A percentile compares a stretch with the other conserved stretches of the same genome.
Conservation (phyloP, 2,113 vertebrate genomes). For the Dicerorhinus sumatrensis region DNA sequence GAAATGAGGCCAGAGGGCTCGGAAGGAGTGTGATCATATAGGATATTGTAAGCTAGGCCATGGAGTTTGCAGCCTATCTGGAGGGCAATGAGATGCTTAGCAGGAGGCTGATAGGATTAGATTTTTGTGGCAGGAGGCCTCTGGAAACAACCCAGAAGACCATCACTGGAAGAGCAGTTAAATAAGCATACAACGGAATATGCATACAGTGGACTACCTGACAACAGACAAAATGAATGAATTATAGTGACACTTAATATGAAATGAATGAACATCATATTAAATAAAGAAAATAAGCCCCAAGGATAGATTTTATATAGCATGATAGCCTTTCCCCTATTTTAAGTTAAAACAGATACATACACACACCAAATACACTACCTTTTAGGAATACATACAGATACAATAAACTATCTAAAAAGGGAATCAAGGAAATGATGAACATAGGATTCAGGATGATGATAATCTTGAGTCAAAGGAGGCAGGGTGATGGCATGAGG, state of each 20-base stretch:
- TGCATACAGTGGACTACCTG: not conserved
- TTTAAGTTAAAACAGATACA: not conserved
- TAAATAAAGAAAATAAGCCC: not conserved
- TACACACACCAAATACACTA: rapidly evolving
- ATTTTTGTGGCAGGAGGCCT: not conserved
- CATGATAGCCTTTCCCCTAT: not conserved
- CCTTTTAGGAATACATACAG: not conserved
- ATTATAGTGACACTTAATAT: not conserved
- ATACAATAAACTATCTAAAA: not conserved
- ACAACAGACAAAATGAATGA: not conserved
- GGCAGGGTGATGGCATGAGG: not conserved
- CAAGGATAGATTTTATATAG: not conserved
- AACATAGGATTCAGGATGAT: not conserved
- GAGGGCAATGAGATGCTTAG: not conserved
- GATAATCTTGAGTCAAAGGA: not conserved
- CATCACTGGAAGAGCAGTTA: not conserved
- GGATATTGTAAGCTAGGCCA: not conserved
- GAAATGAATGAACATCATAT: not conserved
- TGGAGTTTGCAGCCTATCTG: not conserved
- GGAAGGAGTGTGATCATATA: not conserved
- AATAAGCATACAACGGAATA: not conserved
- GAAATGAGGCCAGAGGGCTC: not conserved
- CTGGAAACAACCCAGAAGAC: not conserved
- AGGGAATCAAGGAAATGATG: not conserved
- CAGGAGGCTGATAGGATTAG: not conserved